Percentiles rank a stretch among this genome's conserved stretches.
Evolutionary conservation across 2,888 invertebrate genomes (phyloP).

Genomic region (Esperia sulphurella): DNA sequence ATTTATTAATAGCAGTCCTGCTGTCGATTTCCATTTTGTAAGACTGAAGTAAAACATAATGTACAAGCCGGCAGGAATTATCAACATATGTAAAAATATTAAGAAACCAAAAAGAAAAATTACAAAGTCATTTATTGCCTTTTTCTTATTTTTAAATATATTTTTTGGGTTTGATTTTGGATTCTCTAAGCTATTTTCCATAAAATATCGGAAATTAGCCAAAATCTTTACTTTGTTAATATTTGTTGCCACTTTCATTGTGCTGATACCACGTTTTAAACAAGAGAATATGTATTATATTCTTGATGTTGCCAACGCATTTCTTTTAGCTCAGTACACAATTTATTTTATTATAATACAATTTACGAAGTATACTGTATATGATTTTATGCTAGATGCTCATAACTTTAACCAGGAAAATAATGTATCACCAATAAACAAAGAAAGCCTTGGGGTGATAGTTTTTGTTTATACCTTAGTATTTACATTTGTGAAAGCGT

Average conservation of each 20-base stretch:
- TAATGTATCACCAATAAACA: background rate
- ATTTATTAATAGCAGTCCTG: no score
- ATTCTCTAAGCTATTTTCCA: background rate
- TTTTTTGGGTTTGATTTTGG: background rate
- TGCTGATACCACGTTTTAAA: background rate
- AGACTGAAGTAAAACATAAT: background rate
- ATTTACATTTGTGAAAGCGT: background rate
- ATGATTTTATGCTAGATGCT: background rate
- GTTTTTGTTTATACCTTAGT: background rate
- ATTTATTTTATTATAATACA: background rate
- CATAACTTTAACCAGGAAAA: background rate
- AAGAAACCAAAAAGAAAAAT: background rate
- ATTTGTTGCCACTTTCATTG: background rate
- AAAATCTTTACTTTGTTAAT: background rate
- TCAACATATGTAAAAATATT: background rate
- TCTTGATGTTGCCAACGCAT: background rate
- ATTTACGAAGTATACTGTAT: background rate
- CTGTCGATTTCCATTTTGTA: no score
- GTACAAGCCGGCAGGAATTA: background rate
- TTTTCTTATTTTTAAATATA: background rate
- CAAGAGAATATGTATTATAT: background rate
- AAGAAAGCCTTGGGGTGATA: background rate
- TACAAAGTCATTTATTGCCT: background rate
- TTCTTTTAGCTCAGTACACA: background rate
- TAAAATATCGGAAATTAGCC: background rate